Percentiles rank a stretch among this genome's conserved stretches.
These are phyloP conservation scores for Andrena minutula DNA, from an alignment of 2,888 invertebrate genomes.

Conservation along the genomic window DNA sequence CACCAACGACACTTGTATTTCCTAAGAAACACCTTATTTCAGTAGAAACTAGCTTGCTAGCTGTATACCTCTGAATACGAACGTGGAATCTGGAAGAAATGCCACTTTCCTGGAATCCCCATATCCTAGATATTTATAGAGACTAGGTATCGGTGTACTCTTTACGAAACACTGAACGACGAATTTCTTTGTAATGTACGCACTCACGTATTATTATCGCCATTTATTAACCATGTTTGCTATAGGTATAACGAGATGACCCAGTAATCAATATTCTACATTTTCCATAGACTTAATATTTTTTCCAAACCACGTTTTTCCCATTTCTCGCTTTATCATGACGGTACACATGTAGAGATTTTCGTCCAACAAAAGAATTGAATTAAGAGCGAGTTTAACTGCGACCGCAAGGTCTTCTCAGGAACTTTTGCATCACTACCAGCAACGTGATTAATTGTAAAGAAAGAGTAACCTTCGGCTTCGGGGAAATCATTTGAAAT, in stretches of 20 bases:
- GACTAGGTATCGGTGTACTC: too few relatives aligned
- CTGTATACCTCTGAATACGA: not conserved
- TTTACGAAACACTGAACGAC: too few relatives aligned
- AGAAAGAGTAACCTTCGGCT: not conserved
- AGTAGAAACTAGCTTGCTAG: too few relatives aligned
- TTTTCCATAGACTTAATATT: too few relatives aligned
- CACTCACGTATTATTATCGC: too few relatives aligned
- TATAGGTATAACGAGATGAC: too few relatives aligned
- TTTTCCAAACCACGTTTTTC: not conserved
- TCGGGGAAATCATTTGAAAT: slow-evolving; percentile 33
- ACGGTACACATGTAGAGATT: too few relatives aligned
- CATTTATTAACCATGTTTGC: too few relatives aligned
- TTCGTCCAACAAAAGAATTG: not conserved
- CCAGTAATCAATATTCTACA: too few relatives aligned
- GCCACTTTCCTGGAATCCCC: not conserved
- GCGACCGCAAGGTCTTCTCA: not conserved
- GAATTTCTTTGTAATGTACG: not conserved
- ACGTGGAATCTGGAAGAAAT: not conserved
- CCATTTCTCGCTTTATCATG: not conserved
- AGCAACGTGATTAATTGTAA: slow-evolving; percentile 29
- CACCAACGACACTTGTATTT: not conserved
- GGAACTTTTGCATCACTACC: not conserved
- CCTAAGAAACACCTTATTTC: slow-evolving; percentile 2
- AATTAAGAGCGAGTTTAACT: not conserved
- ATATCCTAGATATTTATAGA: not conserved